Conservation (phyloP, 37 sponge, comb jelly and placozoan genomes). For the Ianthella basta region DNA sequence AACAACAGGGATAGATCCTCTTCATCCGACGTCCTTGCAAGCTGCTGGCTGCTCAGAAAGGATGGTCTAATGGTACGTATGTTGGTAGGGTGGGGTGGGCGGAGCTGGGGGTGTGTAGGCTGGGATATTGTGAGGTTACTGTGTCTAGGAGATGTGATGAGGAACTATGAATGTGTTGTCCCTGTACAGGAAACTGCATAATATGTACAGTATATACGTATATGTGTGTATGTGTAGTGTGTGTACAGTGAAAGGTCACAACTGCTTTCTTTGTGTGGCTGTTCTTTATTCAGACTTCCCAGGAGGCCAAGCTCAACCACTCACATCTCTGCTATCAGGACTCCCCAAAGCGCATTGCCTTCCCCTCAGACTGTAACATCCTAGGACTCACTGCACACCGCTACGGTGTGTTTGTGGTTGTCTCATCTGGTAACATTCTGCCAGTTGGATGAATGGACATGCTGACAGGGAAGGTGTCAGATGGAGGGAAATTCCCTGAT, state of each 20-base stretch:
- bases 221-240: too few species aligned
- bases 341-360: slow-evolving; percentile 23
- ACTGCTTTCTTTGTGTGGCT: too few species aligned
- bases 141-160: too few species aligned
- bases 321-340: slow-evolving; percentile 22
- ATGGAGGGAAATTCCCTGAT: slow-evolving; percentile 37
- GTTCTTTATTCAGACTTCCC: slow-evolving; percentile 9
- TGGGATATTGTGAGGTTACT: too few species aligned
- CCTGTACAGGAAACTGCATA: too few species aligned
- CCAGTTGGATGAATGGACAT: slow-evolving; percentile 11
- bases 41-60: slow-evolving; percentile 69
- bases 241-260: too few species aligned
- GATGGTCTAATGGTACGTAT: slow-evolving; percentile 62
- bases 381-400: background rate
- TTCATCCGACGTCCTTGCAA: slow-evolving; percentile 25
- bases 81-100: too few species aligned
- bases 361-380: slow-evolving; percentile 29
- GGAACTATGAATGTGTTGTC: too few species aligned
- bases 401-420: slow-evolving; percentile 12
- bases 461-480: slow-evolving; percentile 21
- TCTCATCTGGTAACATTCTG: background rate
- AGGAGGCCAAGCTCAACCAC: slow-evolving; percentile 32
- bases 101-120: too few species aligned
- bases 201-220: too few species aligned
- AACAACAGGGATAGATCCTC: slow-evolving; percentile 45